Evolutionary conservation across 2,113 vertebrate species (phyloP).

Genomic region (Percina caprodes): DNA sequence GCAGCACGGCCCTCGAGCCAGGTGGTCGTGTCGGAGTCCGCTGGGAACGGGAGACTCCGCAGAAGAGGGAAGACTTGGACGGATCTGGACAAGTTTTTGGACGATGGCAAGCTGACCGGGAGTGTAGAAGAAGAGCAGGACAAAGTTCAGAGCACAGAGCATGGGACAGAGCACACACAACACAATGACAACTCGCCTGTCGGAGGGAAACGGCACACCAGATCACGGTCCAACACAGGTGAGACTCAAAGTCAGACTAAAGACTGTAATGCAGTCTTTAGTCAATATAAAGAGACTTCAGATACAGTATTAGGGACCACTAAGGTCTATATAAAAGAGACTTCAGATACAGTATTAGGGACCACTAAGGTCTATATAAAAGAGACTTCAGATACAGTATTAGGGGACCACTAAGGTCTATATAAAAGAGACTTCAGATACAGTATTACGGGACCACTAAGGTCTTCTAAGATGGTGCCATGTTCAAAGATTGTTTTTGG

Average conservation of each 20-base stretch:
- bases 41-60: constrained; percentile 67
- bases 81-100: constrained; percentile 44
- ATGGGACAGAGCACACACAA: constrained; percentile 34
- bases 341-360: no score
- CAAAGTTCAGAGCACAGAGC: constrained; percentile 46
- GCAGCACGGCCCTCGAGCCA: constrained; percentile 46
- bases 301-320: no score
- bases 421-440: no score
- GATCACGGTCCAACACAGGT: constrained; percentile 68
- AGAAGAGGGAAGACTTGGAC: constrained; percentile 52
- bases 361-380: no score
- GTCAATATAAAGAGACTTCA: no score
- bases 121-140: constrained; percentile 56
- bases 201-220: constrained; percentile 39
- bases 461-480: no score
- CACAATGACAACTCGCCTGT: constrained; percentile 29
- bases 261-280: background rate
- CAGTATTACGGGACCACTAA: no score
- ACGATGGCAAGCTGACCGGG: constrained; percentile 38
- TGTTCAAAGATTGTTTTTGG: no score
- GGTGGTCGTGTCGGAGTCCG: constrained; percentile 55
- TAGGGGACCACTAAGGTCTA: no score
- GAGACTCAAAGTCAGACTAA: constrained; percentile 18
- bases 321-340: no score
- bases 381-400: no score